Base-by-base conservation (phyloP, 2,888 invertebrate genomes). In the Antheraea assamensis region DNA sequence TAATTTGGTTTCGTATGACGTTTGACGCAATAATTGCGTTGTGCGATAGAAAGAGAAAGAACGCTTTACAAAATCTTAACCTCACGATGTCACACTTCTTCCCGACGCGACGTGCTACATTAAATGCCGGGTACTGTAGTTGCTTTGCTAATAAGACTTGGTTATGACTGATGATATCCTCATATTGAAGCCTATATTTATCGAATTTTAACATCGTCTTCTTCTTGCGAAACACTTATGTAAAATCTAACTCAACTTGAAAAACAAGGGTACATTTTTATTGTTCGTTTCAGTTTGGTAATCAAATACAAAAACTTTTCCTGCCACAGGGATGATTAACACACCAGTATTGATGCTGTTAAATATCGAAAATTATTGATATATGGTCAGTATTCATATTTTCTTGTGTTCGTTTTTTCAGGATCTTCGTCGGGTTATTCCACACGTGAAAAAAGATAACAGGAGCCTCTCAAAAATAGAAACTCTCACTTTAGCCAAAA, bases 381-480 rank as follows among this genome's bases (percentile, higher is more conserved):
- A 10, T 10, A 24, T 58, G 13, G 52, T 13, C 24, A 13, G 27
- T 64, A 64, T 64, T 17, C 1, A 30, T 30, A 17, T 64, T 27
- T 19, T 19, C 15, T 24, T 24, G 24, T 64, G 61, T 71, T 8
- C n/a, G 1, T 13, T 30, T 71, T 82, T 95, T 30, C 94, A 98
- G 96, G 97, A 97, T 83, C 94, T 98, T 72, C 95, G 98, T 49
- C 96, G 97, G 86, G 98, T 98, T 3, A 98, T 98, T 80, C 98
- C 98, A 0, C 98, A 98, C 83, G 97, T 98, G 58, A 97, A 97
- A 88, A 97, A 97, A 92, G 97, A 97, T 80, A 95, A 97, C 82
- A 95, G 98, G 75, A 97, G 97, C 84, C 93, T 98, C 76, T 98
- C 98, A 13, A 98, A 98, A 92, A 97, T 98, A 81, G 98, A 98